phyloP scores from a whole-genome alignment of 1,140 invertebrate genomes.

The Leptopilina boulardi region DNA sequence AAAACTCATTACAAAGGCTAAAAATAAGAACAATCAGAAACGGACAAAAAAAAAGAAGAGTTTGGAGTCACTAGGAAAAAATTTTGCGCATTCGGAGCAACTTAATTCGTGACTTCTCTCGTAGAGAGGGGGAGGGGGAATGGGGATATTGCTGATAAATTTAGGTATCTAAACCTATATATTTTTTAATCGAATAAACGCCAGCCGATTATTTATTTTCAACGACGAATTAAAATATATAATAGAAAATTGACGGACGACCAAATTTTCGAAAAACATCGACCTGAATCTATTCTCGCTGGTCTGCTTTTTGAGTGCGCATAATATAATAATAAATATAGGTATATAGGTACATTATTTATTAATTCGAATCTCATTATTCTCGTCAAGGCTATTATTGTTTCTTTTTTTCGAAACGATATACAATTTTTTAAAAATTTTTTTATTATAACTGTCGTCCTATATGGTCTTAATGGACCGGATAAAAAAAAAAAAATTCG shows the following conservation, averaged over 20 bases:
- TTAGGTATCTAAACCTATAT: constrained; percentile 22
- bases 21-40: background rate
- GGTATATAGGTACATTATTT: constrained; percentile 21
- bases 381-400: constrained; percentile 9
- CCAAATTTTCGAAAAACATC: constrained; percentile 18
- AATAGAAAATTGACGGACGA: constrained; percentile 22
- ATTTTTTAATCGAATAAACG: constrained; percentile 17
- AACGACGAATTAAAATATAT: background rate
- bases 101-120: background rate
- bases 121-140: background rate
- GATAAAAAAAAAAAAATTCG: constrained; percentile 37
- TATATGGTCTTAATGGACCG: background rate
- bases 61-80: constrained; percentile 15
- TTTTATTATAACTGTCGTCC: constrained; percentile 24
- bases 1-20: constrained; percentile 23
- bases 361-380: constrained; percentile 31
- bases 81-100: background rate
- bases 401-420: background rate
- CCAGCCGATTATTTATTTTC: constrained; percentile 22
- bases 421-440: background rate
- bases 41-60: background rate
- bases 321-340: background rate
- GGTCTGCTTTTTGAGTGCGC: constrained; percentile 17
- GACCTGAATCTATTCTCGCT: background rate
- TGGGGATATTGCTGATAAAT: constrained; percentile 11